Evolutionary conservation across 2,888 invertebrate genomes (phyloP), one percentile per base, ranked within the genome.

Genomic region (Didymodactylos carnosus): DNA sequence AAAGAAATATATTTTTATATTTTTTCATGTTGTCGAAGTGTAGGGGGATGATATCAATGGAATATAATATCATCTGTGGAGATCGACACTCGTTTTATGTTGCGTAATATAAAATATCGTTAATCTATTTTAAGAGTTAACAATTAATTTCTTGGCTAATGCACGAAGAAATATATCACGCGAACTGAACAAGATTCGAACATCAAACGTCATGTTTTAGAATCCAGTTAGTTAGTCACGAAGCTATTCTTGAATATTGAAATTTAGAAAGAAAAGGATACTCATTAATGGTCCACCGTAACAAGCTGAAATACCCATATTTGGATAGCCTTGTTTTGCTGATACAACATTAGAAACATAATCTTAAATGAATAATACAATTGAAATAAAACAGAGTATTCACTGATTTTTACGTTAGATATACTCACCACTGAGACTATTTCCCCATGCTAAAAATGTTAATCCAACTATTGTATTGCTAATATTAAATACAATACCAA

Each of bases 271-370:
- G 16, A n/a, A 75, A 81, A 82, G 81, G 82, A 83, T 84, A 87
- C 87, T 88, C 79, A 89, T 87, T 75, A 89, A 82, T 2, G 88
- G 88, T 10, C 88, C 88, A 25, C 88, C 89, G 79, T 87, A 87
- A 75, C 88, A 88, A 0, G 88, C 88, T 0, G 88, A 86, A 78
- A 87, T 86, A 1, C 87, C 88, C 87, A 88, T 88, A 75, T 86
- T 83, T 0, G 88, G 86, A 79, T 85, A 87, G 3, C 88, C 88
- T 78, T 86, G 86, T 72, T 83, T 82, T 0, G 88, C 88, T 78
- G 89, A 85, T 10, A 87, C 81, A 0, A 86, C 79, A 79, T 88
- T 87, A 2, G 88, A 85, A 76, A 89, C 85, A 73, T 87, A 80
- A 82, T 88, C 88, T 87, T 80, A 62, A 51, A 72, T 40, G 72